phyloP scores from a whole-genome alignment of 2,888 invertebrate genomes.

The Chydorus sphaericus region DNA sequence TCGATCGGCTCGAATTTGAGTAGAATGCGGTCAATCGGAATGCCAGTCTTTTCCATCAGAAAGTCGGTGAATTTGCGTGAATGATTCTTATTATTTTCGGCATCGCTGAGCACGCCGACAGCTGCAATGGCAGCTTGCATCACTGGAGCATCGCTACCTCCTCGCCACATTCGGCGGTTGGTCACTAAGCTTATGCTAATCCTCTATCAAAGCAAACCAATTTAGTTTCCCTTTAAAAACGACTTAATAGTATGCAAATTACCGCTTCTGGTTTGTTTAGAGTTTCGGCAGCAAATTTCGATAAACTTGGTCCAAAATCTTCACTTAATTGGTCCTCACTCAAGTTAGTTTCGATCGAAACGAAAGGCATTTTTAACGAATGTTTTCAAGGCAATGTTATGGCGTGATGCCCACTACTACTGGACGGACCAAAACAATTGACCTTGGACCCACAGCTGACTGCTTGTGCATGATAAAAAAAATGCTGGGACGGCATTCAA shows the following conservation, averaged over 20 bases:
- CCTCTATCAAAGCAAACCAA: background rate
- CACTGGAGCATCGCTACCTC: constrained; percentile 6
- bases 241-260: background rate
- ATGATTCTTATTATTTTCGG: background rate
- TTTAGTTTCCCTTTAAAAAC: background rate
- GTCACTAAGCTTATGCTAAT: constrained; percentile 10
- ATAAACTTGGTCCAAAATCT: constrained; percentile 7
- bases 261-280: constrained; percentile 12
- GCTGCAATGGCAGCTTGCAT: constrained; percentile 7
- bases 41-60: constrained; percentile 1
- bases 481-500: no score
- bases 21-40: constrained; percentile 4
- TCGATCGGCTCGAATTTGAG: constrained; percentile 9
- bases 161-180: constrained; percentile 10
- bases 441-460: no score
- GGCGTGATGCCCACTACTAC: no score
- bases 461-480: no score
- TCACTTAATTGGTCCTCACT: background rate
- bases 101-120: constrained; percentile 8
- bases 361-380: constrained; percentile 11
- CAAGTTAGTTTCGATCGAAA: constrained; percentile 12
- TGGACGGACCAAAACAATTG: no score
- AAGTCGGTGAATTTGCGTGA: constrained; percentile 4
- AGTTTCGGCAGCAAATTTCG: constrained; percentile 2
- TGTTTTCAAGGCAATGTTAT: no score